phyloP scores from a whole-genome alignment of 2,888 invertebrate genomes.

The Pachycephus smyrnensis region DNA sequence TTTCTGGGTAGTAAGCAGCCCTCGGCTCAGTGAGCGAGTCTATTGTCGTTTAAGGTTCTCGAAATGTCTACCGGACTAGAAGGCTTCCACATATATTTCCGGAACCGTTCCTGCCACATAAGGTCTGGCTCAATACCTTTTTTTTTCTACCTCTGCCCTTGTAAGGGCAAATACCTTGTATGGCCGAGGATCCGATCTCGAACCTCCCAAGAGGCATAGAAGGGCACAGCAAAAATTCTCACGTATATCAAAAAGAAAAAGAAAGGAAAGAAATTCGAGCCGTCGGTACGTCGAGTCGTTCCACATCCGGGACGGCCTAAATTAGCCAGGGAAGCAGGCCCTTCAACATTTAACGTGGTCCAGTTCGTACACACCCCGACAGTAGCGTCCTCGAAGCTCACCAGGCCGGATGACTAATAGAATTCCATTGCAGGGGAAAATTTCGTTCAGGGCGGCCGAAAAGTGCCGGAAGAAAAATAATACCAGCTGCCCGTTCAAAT shows the following conservation, averaged over 20 bases:
- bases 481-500: not conserved
- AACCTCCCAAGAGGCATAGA: not conserved
- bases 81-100: constrained; percentile 6
- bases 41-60: constrained; percentile 6
- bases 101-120: not conserved
- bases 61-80: not conserved
- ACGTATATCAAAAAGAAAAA: constrained; percentile 2
- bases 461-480: not conserved
- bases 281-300: not conserved
- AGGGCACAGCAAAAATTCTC: not conserved
- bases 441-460: not conserved
- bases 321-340: not conserved
- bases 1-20: constrained; percentile 1
- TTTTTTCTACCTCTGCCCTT: not conserved
- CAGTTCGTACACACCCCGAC: not conserved
- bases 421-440: not conserved
- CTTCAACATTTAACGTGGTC: not conserved
- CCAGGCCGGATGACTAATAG: not conserved
- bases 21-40: not conserved
- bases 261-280: not conserved
- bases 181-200: not conserved
- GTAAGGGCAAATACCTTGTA: not conserved
- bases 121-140: not conserved
- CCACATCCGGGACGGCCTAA: not conserved
- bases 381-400: not conserved